Percentiles rank a stretch among this genome's conserved stretches.
Conservation (phyloP, 2,888 invertebrate species). For the Galerucella calmariensis region DNA sequence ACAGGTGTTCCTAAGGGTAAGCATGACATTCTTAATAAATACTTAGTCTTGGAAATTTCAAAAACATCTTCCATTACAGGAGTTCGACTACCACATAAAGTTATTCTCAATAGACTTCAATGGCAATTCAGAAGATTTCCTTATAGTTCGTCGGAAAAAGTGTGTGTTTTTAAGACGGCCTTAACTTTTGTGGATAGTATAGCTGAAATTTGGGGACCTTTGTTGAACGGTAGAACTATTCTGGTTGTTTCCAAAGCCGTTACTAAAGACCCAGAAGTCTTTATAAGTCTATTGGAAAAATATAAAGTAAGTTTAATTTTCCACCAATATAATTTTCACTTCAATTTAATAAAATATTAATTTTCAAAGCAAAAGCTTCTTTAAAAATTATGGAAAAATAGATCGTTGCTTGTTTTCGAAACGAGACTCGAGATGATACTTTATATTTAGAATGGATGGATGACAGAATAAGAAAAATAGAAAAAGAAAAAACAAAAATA, state of each 20-base stretch:
- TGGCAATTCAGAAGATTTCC: slow-evolving; percentile 92
- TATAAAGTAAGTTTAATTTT: slow-evolving; percentile 69
- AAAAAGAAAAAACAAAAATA: too few relatives aligned
- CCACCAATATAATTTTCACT: too few relatives aligned
- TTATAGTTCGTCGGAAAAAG: slow-evolving; percentile 73
- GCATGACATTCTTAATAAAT: not conserved
- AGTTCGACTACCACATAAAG: slow-evolving; percentile 81
- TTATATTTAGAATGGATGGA: too few relatives aligned
- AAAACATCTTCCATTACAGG: slow-evolving; percentile 65
- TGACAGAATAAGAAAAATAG: too few relatives aligned
- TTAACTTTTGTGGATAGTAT: slow-evolving; percentile 92
- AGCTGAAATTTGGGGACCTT: slow-evolving; percentile 87
- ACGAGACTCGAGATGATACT: too few relatives aligned
- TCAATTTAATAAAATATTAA: too few relatives aligned
- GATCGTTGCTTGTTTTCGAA: too few relatives aligned
- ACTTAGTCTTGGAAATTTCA: not conserved
- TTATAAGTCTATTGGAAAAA: slow-evolving; percentile 76
- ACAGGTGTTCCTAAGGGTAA: slow-evolving; percentile 89
- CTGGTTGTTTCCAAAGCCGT: slow-evolving; percentile 78
- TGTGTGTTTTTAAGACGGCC: slow-evolving; percentile 90
- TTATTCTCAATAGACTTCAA: slow-evolving; percentile 82
- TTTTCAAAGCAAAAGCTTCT: too few relatives aligned
- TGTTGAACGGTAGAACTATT: slow-evolving; percentile 78
- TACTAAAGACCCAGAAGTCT: slow-evolving; percentile 82
- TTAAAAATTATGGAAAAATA: too few relatives aligned